Conservation (phyloP, 2,113 vertebrate species). For the Cyprinodon variegatus region DNA sequence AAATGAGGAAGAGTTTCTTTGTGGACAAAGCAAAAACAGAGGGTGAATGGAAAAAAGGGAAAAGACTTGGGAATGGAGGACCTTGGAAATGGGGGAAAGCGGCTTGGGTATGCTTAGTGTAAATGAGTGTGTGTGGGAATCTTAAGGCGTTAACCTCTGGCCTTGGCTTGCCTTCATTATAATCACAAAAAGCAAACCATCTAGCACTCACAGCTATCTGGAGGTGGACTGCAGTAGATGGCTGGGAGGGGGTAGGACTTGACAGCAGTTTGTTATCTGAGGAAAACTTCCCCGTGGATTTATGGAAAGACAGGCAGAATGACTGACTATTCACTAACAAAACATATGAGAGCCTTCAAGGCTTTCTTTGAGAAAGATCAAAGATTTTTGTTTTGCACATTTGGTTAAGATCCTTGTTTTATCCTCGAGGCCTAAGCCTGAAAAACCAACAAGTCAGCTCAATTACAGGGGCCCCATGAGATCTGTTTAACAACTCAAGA, state of each 20-base stretch:
- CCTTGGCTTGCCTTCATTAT: slow-evolving; percentile 69
- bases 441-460: slow-evolving; percentile 33
- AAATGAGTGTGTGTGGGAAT: slow-evolving; percentile 39
- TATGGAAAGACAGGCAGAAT: slow-evolving; percentile 20
- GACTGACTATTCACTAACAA: slow-evolving; percentile 38
- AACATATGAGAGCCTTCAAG: slow-evolving; percentile 43
- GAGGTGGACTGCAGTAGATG: slow-evolving; percentile 4
- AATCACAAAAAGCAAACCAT: slow-evolving; percentile 77
- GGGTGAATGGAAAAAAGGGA: slow-evolving; percentile 20
- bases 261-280: slow-evolving; percentile 44
- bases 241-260: slow-evolving; percentile 33
- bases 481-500: slow-evolving; percentile 3
- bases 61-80: slow-evolving; percentile 22
- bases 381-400: slow-evolving; percentile 45
- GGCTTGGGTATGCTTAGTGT: slow-evolving; percentile 39
- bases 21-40: slow-evolving; percentile 9
- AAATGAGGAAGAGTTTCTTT: slow-evolving; percentile 61
- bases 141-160: slow-evolving; percentile 69
- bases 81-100: slow-evolving; percentile 21
- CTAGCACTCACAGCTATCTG: slow-evolving; percentile 32
- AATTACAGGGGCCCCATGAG: slow-evolving; percentile 21
- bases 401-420: slow-evolving; percentile 39
- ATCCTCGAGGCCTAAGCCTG: slow-evolving; percentile 15
- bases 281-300: slow-evolving; percentile 48
- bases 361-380: slow-evolving; percentile 55